Conservation (phyloP, 2,797 vertebrate species). For the Melanotaenia boesemani region DNA sequence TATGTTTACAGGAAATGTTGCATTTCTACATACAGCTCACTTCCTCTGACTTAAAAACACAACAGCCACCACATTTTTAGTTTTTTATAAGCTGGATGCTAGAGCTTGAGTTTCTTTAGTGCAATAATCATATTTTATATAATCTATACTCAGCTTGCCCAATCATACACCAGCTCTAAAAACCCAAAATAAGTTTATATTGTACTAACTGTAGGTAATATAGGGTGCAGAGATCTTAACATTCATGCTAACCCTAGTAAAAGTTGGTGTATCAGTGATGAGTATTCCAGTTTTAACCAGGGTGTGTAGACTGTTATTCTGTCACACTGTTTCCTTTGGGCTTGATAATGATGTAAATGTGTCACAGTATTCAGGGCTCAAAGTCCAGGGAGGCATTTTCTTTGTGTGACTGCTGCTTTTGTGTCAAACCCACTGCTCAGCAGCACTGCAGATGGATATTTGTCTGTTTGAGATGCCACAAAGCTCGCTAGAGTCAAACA, state of each 20-base stretch:
- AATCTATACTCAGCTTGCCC: neutral
- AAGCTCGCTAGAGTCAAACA: neutral
- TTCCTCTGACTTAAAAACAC: constrained; percentile 54
- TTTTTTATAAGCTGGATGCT: constrained; percentile 15
- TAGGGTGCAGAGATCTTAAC: neutral
- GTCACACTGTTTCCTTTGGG: constrained; percentile 16
- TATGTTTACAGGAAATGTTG: constrained; percentile 54
- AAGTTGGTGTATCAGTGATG: constrained; percentile 8
- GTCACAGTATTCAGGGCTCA: constrained; percentile 29
- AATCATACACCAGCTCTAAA: neutral
- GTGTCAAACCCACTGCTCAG: neutral
- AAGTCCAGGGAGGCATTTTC: constrained; percentile 36
- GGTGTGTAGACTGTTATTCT: constrained; percentile 26
- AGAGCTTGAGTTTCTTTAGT: neutral
- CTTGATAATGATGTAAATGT: constrained; percentile 47
- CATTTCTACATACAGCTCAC: constrained; percentile 33
- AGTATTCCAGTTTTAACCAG: constrained; percentile 24
- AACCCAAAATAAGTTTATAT: constrained; percentile 17
- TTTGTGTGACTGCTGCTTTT: neutral
- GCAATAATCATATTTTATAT: neutral
- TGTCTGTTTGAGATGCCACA: constrained; percentile 3
- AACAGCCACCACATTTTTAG: constrained; percentile 16
- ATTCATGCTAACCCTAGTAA: constrained; percentile 11
- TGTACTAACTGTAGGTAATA: constrained; percentile 21
- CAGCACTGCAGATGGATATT: neutral